These are phyloP conservation scores for Simalia tracyae DNA, from an alignment of 2,797 vertebrate genomes.

Conservation along the genomic window DNA sequence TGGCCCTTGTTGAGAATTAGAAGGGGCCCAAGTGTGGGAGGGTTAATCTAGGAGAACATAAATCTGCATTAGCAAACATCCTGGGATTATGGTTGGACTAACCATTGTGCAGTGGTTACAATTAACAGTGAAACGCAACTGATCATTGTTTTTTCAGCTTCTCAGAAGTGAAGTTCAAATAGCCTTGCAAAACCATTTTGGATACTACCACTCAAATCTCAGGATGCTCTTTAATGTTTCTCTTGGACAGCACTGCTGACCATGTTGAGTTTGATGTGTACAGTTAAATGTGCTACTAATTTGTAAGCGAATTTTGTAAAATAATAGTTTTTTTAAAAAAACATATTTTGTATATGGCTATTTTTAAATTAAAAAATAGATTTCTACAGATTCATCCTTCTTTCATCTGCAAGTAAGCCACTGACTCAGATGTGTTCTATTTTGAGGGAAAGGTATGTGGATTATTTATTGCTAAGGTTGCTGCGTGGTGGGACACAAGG, in stretches of 20 bases:
- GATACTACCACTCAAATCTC: background rate
- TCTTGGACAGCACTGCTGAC: background rate
- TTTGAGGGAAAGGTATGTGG: background rate
- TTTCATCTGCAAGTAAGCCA: background rate
- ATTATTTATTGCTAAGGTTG: background rate
- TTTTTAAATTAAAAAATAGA: slow-evolving; percentile 8
- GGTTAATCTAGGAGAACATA: background rate
- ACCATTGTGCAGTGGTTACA: background rate
- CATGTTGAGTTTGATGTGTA: background rate
- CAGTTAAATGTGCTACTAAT: background rate
- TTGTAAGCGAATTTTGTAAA: background rate
- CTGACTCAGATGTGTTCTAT: background rate
- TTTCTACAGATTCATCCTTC: background rate
- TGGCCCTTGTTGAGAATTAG: background rate
- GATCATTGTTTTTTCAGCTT: background rate
- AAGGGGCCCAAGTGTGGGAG: background rate
- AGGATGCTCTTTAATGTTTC: background rate
- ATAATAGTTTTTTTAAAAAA: background rate
- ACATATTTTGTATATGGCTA: background rate
- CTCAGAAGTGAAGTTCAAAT: background rate
- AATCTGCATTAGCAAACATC: background rate
- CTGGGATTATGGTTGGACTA: background rate
- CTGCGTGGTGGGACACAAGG: background rate
- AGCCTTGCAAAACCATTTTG: no score
- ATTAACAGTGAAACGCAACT: background rate